Base-by-base conservation (phyloP, 2,888 invertebrate species). In the Acronicta aceris region DNA sequence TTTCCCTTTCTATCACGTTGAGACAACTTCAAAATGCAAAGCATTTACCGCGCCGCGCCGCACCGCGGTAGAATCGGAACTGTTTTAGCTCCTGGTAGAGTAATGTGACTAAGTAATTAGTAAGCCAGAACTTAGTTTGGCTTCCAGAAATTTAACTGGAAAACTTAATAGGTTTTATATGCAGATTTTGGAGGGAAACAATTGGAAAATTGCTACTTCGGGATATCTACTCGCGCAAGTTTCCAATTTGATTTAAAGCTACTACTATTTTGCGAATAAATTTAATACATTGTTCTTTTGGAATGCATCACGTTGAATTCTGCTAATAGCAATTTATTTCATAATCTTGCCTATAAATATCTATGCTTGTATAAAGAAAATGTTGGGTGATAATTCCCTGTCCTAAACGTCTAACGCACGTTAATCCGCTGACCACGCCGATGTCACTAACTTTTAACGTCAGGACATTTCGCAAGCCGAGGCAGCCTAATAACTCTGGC, bases 101-200 rank as follows among this genome's bases (percentile, higher is more conserved):
- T 70, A 68, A 73, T 64, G 70, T 70, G 65, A 67, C 74, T 76
- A 72, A 74, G 65, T 74, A 77, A 77, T 77, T 76, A 77, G 68
- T 67, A 65, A 50, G 49, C 51, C 48, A 68, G 59, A 71, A 69
- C 62, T 74, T 58, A 15, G 60, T 53, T 62, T 53, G 41, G 21
- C 49, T 59, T 64, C 60, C 49, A 62, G 47, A 59, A 66, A 65
- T 65, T 51, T 57, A 57, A 61, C 40, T 56, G 48, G 67, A 49
- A 64, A 52, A 59, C 65, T 60, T 51, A 60, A 56, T 59, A 48
- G 30, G 51, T 67, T 67, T 67, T 64, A 53, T 41, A 53, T 74
- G 51, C 30, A 56, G 30, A 48, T 52, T 46, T 56, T 36, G 52
- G 51, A 17, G 51, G 12, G 25, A 42, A 61, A 71, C 54, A 46